These are phyloP conservation scores for Chloroceryle inda DNA, from an alignment of 2,797 vertebrate species.

Conservation along the genomic window DNA sequence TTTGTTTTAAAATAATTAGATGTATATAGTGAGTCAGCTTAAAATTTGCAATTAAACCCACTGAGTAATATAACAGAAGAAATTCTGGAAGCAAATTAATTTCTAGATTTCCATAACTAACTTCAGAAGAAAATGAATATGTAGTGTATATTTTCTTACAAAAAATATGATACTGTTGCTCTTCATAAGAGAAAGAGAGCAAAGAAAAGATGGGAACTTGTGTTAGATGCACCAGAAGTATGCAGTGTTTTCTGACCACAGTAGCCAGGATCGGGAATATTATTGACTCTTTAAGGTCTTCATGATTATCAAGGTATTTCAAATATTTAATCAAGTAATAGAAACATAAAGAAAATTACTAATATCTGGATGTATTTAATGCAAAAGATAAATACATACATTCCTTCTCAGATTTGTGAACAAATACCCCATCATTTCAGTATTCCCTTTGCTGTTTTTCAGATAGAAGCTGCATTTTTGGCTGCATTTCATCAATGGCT, in stretches of 20 bases:
- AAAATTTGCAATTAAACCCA: conserved; percentile 50
- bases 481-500: neutral
- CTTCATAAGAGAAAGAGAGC: neutral
- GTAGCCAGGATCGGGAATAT: neutral
- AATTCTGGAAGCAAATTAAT: conserved; percentile 34
- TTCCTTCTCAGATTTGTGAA: neutral
- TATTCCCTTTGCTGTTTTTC: neutral
- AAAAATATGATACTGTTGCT: neutral
- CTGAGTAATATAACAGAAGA: conserved; percentile 19
- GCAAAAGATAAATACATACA: neutral
- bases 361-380: neutral
- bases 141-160: neutral
- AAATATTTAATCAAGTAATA: neutral
- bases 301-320: neutral
- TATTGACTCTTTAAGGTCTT: neutral
- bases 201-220: neutral
- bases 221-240: neutral
- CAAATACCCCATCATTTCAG: neutral
- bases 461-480: conserved; percentile 6
- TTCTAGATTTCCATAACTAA: conserved; percentile 18
- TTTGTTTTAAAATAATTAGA: conserved; percentile 45
- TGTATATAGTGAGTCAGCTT: conserved; percentile 38
- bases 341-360: neutral
- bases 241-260: neutral
- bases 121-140: neutral